These are phyloP conservation scores for Periophthalmus modestus DNA, from an alignment of 2,113 vertebrate species.

Conservation along the genomic window DNA sequence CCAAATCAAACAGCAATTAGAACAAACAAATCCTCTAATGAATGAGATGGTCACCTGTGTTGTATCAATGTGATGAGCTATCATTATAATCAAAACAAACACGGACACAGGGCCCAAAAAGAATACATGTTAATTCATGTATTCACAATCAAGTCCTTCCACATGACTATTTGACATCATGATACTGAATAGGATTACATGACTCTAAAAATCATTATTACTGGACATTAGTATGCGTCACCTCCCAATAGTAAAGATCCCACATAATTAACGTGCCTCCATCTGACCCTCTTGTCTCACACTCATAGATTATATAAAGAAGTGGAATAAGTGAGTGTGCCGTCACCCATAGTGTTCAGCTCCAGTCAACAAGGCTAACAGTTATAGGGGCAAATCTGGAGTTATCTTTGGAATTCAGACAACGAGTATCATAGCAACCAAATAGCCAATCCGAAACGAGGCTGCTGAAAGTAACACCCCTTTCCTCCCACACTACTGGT, in stretches of 20 bases:
- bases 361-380: too few relatives aligned
- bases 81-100: not conserved
- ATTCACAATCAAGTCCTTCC: not conserved
- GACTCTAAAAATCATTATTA: not conserved
- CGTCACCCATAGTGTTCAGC: too few relatives aligned
- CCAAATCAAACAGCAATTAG: not conserved
- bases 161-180: not conserved
- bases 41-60: not conserved
- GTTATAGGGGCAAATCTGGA: too few relatives aligned
- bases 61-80: not conserved
- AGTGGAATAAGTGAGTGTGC: too few relatives aligned
- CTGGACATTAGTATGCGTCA: not conserved
- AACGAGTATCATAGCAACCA: too few relatives aligned
- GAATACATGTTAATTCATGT: constrained; percentile 1
- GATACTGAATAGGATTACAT: not conserved
- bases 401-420: too few relatives aligned
- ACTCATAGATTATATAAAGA: not conserved
- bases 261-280: not conserved
- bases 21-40: not conserved
- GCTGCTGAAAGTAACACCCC: too few relatives aligned
- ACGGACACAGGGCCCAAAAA: not conserved
- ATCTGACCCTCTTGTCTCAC: not conserved
- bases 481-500: too few relatives aligned
- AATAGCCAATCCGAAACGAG: too few relatives aligned
- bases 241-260: not conserved